Percentiles rank a stretch among this genome's conserved stretches.
phyloP scores from a whole-genome alignment of 2,888 invertebrate genomes.

The Aspidiotus rigidus region DNA sequence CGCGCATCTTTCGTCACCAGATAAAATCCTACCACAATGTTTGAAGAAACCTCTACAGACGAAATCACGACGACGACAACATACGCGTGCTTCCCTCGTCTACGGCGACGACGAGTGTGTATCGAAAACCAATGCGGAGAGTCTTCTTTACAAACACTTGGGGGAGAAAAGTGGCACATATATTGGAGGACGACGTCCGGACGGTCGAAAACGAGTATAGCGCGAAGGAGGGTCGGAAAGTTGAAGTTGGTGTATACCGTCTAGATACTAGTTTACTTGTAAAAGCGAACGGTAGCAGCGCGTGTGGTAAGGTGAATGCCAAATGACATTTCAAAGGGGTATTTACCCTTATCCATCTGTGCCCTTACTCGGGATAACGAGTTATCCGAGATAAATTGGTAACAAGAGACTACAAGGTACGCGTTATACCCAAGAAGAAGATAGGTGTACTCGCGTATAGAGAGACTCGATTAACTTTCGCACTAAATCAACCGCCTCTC shows the following conservation, averaged over 20 bases:
- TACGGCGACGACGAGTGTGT: neutral
- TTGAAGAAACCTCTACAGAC: no score
- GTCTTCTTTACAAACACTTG: neutral
- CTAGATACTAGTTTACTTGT: neutral
- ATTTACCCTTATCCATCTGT: slow-evolving; percentile 32
- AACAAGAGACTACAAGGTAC: slow-evolving; percentile 34
- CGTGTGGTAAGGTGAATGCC: slow-evolving; percentile 33
- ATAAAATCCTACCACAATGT: no score
- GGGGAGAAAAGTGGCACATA: neutral
- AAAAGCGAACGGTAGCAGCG: neutral
- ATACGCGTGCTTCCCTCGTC: no score
- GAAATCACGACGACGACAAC: no score
- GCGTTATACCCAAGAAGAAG: slow-evolving; percentile 11
- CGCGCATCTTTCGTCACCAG: no score
- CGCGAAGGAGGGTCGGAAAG: slow-evolving; percentile 1
- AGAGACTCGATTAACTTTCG: slow-evolving; percentile 33
- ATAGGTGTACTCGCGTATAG: slow-evolving; percentile 23
- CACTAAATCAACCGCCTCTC: slow-evolving; percentile 32
- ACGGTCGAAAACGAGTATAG: neutral
- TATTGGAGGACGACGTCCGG: neutral
- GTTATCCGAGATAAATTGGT: slow-evolving; percentile 34
- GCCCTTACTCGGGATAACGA: slow-evolving; percentile 30
- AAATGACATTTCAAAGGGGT: slow-evolving; percentile 34
- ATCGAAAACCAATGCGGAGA: neutral
- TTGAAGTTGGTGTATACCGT: neutral